Evolutionary conservation across 2,797 vertebrate species (phyloP), one percentile per base, ranked within the genome.

Genomic region (Mergus octosetaceus): DNA sequence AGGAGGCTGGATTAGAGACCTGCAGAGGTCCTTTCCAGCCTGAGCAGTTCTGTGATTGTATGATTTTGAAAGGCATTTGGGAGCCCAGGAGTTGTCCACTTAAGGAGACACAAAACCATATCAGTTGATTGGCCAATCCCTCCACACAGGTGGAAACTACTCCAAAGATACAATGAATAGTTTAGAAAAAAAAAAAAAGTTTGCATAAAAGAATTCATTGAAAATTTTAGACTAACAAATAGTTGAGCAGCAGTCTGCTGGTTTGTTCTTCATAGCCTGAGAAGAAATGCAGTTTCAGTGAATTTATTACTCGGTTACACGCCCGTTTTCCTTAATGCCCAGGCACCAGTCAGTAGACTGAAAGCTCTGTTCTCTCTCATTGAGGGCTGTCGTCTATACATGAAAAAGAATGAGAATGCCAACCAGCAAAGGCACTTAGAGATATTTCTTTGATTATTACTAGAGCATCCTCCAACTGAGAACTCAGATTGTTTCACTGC

Each of bases 381-480:
- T 68, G 68, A 65, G 24, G n/a, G 11, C 51, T 94, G 43, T 83
- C 80, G 77, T 89, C 75, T 87, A 13, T 25, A 64, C 19, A 27
- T 12, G 41, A 85, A 87, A 93, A 97, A 79, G 39, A 85, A 75
- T 22, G 27, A 90, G 43, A 93, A 95, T 74, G 61, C 38, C 65
- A 85, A 82, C 73, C 41, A 79, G 6, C 32, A 61, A 78, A 89
- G 49, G 41, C 34, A 81, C 39, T 6, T 69, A 94, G 77, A 92
- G 91, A 72, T 90, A 91, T 85, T 92, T 93, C 28, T 89, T 90
- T 73, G 56, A 81, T 80, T 95, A 92, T 90, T 91, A 70, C 32
- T 86, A 60, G 51, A 47, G 71, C 34, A 69, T 94, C 61, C 87
- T 93, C n/a, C 54, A 79, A 82, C 30, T 49, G 65, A 90, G 92